Conservation (phyloP, 2,888 invertebrate genomes). For the Callinectes sapidus region DNA sequence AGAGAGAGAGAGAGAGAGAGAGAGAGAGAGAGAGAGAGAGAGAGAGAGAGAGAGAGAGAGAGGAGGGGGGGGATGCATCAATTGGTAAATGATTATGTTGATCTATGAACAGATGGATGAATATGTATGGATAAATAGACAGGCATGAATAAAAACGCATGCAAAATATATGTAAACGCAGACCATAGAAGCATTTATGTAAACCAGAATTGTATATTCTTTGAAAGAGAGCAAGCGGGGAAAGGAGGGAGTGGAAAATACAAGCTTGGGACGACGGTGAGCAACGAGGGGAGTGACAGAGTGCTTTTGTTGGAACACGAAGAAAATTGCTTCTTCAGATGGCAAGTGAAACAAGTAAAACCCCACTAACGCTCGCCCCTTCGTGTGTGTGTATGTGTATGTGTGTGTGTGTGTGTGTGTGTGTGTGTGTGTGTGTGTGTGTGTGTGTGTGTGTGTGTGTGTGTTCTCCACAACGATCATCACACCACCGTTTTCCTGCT, state of each 20-base stretch:
- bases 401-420: conserved; percentile 31
- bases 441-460: conserved; percentile 27
- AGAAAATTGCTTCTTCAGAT: background rate
- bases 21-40: background rate
- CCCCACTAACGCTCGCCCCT: background rate
- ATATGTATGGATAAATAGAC: too few species aligned
- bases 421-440: conserved; percentile 33
- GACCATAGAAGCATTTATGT: too few species aligned
- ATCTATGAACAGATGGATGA: too few species aligned
- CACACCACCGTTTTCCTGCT: background rate
- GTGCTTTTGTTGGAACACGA: conserved; percentile 27
- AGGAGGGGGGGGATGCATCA: too few species aligned
- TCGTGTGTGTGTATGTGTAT: conserved; percentile 6
- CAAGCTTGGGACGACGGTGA: background rate
- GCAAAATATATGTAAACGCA: too few species aligned
- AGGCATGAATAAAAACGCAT: too few species aligned
- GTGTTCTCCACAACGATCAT: background rate
- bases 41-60: too few species aligned
- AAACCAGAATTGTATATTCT: background rate
- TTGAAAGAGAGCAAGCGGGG: background rate
- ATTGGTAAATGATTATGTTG: too few species aligned
- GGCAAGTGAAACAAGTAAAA: background rate
- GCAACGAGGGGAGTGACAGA: background rate
- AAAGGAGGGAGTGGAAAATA: background rate
- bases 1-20: conserved; percentile 1